Base-by-base conservation (phyloP, 2,797 vertebrate genomes). In the Balearica regulorum region DNA sequence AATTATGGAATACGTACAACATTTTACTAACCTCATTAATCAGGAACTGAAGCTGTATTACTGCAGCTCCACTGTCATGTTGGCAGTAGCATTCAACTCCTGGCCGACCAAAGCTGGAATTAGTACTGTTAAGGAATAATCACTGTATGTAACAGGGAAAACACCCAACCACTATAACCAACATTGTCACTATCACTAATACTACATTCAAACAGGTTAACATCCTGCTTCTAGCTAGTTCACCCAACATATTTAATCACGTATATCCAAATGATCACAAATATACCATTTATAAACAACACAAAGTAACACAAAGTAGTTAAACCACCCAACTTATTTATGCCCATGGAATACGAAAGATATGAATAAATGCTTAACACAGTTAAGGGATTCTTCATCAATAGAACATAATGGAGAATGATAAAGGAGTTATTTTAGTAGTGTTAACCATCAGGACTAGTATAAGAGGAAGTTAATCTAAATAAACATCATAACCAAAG, bases 31-130 rank as follows among this genome's bases (percentile, higher is more conserved):
- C 99, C 99, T 99, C 99, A 83, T 99, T 99, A 96, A 99, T 98
- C 98, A 99, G 98, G 98, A 99, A 99, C 98, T 99, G 99, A 95
- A 99, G 99, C 97, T 99, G 99, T 97, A 99, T 99, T 96, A 99
- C 99, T 51, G 99, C 99, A 44, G 99, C 98, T 33, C 98, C 99
- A 77, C 99, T 99, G 97, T 99, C 99, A 84, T 99, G 99, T 81
- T 99, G 99, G 97, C 99, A 99, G 96, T 99, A 99, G 96, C 99
- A 99, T 96, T 99, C 99, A 95, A 99, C 99, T 78, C 99, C 99
- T 15, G 99, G 99, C 51, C 98, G 98, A 90, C 99, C 99, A 76
- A 99, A 99, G 83, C 99, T 99, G 88, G 83, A 88, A 97, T 97
- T 65, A 79, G 54, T 87, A 96, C 51, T 70, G 97, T 99, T 98